Evolutionary conservation across 2,113 vertebrate genomes (phyloP), one percentile per base, ranked within the genome.

Genomic region (Ancistrus triradiatus): DNA sequence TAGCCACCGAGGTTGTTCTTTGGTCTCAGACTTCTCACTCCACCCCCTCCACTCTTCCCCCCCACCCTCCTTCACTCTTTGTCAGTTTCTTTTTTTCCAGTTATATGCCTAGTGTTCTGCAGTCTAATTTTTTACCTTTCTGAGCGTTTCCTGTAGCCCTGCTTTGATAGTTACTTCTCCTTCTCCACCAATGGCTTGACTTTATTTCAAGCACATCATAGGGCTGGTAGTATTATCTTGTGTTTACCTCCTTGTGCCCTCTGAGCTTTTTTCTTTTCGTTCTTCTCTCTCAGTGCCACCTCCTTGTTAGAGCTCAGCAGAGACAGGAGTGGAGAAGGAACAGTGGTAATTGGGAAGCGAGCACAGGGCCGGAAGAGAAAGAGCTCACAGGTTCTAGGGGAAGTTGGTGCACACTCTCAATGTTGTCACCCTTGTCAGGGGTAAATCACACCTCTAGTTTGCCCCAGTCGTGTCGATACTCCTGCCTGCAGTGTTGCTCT

Each of bases 1-100:
- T 88, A 90, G 89, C 79, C 84, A 78, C 77, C 79, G 75, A 78
- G 70, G 85, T 83, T 83, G 84, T 81, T 85, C 43, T 78, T 84
- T 67, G 79, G 71, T 81, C 87, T 85, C 78, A 83, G 84, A 87
- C 72, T 70, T 78, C 74, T 64, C 21, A 73, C 77, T 73, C 72
- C 62, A 72, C 74, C 22, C 70, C 13, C 74, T 71, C 77, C 75
- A 72, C 62, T 70, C 74, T 21, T 70, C 14, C 72, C 59, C 21
- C 7, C 9, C 25, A 47, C 38, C 17, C 11, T 7, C 14, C 6
- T 14, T 31, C 15, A 44, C 24, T 7, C 24, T 15, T 67, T 61
- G 18, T 59, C 33, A 33, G 35, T 66, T 48, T 66, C 42, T 55
- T 27, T 60, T 48, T 59, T 50, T 59, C 60, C 38, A 44, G 27